phyloP scores from a whole-genome alignment of 2,113 vertebrate species.

The Indicator maculatus region DNA sequence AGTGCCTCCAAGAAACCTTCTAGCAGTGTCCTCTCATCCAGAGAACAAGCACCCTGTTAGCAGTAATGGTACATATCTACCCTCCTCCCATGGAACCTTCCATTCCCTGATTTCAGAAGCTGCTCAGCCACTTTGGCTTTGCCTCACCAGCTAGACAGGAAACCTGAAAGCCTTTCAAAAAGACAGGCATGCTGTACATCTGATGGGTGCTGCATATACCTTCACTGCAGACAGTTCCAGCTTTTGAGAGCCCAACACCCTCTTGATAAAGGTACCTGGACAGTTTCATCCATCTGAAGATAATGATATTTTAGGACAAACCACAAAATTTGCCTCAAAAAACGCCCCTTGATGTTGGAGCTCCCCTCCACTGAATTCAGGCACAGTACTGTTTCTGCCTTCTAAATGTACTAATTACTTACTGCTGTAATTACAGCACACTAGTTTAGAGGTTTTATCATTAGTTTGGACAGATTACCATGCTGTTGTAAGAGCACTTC shows the following conservation, averaged over 20 bases:
- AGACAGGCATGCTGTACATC: background rate
- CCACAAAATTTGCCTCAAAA: background rate
- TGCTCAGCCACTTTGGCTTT: background rate
- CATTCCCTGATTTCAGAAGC: background rate
- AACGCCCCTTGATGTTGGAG: background rate
- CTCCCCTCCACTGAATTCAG: background rate
- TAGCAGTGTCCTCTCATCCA: background rate
- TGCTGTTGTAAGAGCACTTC: background rate
- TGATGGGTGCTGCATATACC: background rate
- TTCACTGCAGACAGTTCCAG: background rate
- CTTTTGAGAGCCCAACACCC: background rate
- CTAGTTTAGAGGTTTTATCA: background rate
- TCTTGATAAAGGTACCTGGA: background rate
- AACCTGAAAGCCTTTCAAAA: background rate
- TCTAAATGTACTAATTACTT: constrained; percentile 19
- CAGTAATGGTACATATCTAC: rapidly evolving
- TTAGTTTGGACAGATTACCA: background rate
- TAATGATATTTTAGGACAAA: background rate
- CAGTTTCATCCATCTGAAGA: background rate
- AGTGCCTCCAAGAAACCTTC: background rate
- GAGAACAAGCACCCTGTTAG: background rate
- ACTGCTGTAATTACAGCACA: background rate
- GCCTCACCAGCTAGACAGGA: background rate
- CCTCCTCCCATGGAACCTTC: background rate
- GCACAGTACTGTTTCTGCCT: background rate